These are phyloP conservation scores for Leptinotarsa defecta DNA, from an alignment of 1,140 invertebrate genomes.

Conservation along the genomic window DNA sequence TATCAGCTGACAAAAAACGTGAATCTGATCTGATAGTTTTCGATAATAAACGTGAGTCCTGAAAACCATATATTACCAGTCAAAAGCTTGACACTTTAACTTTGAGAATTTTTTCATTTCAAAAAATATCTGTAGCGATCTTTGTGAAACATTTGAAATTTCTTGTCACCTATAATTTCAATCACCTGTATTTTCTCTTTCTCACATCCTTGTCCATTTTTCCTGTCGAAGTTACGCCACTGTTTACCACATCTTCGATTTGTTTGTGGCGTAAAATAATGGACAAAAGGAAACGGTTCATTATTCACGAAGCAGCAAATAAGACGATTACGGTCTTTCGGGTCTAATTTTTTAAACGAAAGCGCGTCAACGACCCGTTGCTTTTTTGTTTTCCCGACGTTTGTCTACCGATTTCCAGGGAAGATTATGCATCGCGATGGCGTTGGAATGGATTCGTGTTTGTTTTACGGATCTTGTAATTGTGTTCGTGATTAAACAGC, in stretches of 20 bases:
- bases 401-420: background rate
- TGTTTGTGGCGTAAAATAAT: slow-evolving; percentile 6
- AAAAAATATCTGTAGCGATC: too few relatives aligned
- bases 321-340: background rate
- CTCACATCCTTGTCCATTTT: too few relatives aligned
- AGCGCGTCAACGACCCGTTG: slow-evolving; percentile 7
- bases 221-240: background rate
- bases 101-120: too few relatives aligned
- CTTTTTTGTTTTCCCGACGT: background rate
- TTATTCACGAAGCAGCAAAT: slow-evolving; percentile 3
- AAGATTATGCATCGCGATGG: slow-evolving; percentile 7
- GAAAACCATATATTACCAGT: too few relatives aligned
- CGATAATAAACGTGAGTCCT: too few relatives aligned
- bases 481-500: background rate
- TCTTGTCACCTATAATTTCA: too few relatives aligned
- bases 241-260: background rate
- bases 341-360: background rate
- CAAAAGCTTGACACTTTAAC: too few relatives aligned
- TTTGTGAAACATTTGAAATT: too few relatives aligned
- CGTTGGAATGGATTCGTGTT: background rate
- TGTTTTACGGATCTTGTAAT: background rate
- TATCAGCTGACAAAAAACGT: too few relatives aligned
- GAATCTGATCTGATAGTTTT: too few relatives aligned
- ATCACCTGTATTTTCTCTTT: too few relatives aligned
- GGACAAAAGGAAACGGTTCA: background rate